Conservation (phyloP, 1,140 invertebrate species). For the Prorops nasuta region DNA sequence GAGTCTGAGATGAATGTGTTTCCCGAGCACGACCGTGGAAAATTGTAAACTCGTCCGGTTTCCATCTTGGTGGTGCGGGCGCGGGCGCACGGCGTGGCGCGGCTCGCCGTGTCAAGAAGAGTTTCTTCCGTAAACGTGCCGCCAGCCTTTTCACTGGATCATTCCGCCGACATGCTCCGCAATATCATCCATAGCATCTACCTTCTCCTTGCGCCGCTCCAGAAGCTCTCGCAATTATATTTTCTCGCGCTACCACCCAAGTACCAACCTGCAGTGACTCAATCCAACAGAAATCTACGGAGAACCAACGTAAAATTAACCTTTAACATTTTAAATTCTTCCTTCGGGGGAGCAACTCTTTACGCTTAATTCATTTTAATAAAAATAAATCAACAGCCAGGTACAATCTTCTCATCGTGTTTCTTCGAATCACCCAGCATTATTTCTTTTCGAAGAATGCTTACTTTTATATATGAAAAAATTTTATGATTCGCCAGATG, state of each 20-base stretch:
- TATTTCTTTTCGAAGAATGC: neutral
- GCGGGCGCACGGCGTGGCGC: neutral
- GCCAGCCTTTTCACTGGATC: too few species aligned
- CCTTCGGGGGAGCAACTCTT: too few species aligned
- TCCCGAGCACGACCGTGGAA: neutral
- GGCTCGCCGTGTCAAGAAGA: neutral
- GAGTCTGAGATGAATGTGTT: neutral
- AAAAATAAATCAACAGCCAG: neutral
- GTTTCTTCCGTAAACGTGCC: too few species aligned
- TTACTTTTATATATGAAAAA: neutral
- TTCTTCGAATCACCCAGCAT: neutral
- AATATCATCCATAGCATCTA: conserved; percentile 2
- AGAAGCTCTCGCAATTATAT: neutral
- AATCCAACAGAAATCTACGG: neutral
- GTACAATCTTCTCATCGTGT: too few species aligned
- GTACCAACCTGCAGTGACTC: neutral
- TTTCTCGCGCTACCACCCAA: neutral
- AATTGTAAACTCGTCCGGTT: neutral
- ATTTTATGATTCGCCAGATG: neutral
- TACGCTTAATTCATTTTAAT: conserved; percentile 3
- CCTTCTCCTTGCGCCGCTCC: neutral
- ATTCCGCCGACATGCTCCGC: conserved; percentile 3
- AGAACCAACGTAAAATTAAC: neutral
- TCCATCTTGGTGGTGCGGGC: neutral
- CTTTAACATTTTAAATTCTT: too few species aligned